Conservation (phyloP, 2,888 invertebrate species). For the Scrobipalpa atriplicella region DNA sequence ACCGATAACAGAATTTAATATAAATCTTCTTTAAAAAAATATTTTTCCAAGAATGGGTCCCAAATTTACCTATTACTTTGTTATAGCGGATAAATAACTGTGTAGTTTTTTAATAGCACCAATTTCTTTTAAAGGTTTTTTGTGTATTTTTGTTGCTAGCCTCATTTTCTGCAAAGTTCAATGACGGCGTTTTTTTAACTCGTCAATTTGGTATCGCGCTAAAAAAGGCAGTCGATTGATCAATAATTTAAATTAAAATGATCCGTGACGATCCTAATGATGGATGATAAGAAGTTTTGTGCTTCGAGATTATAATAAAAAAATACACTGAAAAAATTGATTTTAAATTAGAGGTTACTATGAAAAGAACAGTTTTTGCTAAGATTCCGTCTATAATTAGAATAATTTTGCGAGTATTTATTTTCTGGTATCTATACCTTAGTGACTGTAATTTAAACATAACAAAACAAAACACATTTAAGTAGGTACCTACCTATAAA, state of each 20-base stretch:
- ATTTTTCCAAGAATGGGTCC: background rate
- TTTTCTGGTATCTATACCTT: no score
- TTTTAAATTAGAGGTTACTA: background rate
- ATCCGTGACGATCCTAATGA: constrained; percentile 16
- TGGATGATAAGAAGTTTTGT: constrained; percentile 9
- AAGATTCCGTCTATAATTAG: no score
- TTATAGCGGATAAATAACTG: background rate
- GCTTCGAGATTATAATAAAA: background rate
- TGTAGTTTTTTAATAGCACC: background rate
- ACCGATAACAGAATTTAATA: no score
- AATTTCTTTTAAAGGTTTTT: background rate
- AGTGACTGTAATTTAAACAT: no score
- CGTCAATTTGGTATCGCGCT: background rate
- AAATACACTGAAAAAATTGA: background rate
- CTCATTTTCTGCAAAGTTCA: constrained; percentile 17
- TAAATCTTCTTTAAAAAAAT: background rate
- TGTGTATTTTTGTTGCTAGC: background rate
- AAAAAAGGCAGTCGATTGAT: constrained; percentile 15
- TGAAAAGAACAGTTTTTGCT: no score
- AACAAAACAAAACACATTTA: no score
- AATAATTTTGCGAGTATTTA: no score
- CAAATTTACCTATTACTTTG: background rate
- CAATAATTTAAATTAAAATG: constrained; percentile 6
- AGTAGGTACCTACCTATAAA: no score
- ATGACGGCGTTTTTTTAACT: constrained; percentile 13